Evolutionary conservation across 1,140 invertebrate genomes (phyloP).

Genomic region (Calliphora vicina): DNA sequence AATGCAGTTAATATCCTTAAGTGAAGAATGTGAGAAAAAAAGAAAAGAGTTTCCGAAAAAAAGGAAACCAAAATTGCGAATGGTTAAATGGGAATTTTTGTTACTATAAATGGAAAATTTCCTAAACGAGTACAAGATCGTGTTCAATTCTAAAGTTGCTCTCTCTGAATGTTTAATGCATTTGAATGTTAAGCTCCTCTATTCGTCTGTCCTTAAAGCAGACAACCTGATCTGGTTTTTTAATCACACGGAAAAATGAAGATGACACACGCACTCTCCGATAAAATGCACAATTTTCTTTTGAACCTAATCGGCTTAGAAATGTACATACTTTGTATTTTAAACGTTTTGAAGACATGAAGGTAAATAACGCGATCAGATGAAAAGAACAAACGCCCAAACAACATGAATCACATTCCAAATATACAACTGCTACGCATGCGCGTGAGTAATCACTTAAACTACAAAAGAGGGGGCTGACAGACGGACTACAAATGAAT

Average conservation of each 20-base stretch:
- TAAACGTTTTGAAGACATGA: slow-evolving; percentile 20
- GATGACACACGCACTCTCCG: background rate
- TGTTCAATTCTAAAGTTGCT: too few species aligned
- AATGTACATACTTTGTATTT: background rate
- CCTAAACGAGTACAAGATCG: too few species aligned
- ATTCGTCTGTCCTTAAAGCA: too few species aligned
- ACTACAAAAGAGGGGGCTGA: background rate
- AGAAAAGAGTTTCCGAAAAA: too few species aligned
- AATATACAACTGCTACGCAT: slow-evolving; percentile 17
- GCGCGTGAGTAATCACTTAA: slow-evolving; percentile 19
- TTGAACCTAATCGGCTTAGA: background rate
- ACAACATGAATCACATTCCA: slow-evolving; percentile 7
- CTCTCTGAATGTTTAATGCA: too few species aligned
- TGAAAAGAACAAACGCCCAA: background rate
- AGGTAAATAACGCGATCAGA: background rate
- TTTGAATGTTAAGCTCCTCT: too few species aligned
- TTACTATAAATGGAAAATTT: too few species aligned
- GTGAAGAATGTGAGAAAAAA: too few species aligned
- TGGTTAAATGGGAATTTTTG: too few species aligned
- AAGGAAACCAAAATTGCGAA: too few species aligned
- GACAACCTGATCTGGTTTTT: background rate
- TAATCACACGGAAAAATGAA: background rate
- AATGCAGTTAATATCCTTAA: too few species aligned
- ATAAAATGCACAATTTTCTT: background rate
- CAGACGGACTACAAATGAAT: background rate